Percentiles rank a stretch among this genome's conserved stretches.
These are phyloP conservation scores for Temnothorax unifasciatus DNA, from an alignment of 2,888 invertebrate species.

Conservation along the genomic window DNA sequence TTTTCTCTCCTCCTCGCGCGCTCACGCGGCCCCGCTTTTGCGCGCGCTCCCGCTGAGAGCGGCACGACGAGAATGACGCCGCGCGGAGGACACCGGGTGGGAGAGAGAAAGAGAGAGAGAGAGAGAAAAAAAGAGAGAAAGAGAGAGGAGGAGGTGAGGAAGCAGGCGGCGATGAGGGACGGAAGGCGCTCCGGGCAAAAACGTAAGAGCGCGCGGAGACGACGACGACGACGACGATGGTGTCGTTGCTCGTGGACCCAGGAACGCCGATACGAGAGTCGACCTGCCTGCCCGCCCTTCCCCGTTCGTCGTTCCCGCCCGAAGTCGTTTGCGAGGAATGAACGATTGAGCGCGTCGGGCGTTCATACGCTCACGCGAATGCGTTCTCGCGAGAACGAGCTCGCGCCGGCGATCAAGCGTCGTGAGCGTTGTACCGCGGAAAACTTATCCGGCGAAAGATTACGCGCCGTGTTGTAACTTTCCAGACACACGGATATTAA, in stretches of 20 bases:
- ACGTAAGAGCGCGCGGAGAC: slow-evolving; percentile 70
- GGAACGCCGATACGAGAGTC: slow-evolving; percentile 64
- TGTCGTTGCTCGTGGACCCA: slow-evolving; percentile 76
- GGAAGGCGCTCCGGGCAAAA: slow-evolving; percentile 72
- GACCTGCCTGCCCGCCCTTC: slow-evolving; percentile 57
- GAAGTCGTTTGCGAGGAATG: slow-evolving; percentile 19
- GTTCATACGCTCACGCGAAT: slow-evolving; percentile 14
- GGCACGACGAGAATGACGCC: slow-evolving; percentile 48
- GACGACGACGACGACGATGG: slow-evolving; percentile 72
- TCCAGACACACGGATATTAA: not conserved
- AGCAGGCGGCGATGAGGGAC: slow-evolving; percentile 48
- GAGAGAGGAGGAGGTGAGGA: slow-evolving; percentile 38
- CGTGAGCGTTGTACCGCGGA: not conserved
- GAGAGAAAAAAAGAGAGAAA: not conserved
- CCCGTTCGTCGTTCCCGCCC: slow-evolving; percentile 3
- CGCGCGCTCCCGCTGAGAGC: slow-evolving; percentile 63
- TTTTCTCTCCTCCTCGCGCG: slow-evolving; percentile 15
- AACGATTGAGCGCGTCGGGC: slow-evolving; percentile 26
- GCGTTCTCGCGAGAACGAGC: slow-evolving; percentile 29
- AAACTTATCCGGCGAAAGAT: slow-evolving; percentile 8
- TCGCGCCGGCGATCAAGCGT: slow-evolving; percentile 43
- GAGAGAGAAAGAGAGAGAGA: slow-evolving; percentile 15
- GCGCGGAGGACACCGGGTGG: slow-evolving; percentile 22
- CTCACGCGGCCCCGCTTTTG: slow-evolving; percentile 52
- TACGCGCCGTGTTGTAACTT: not conserved